These are phyloP conservation scores for Hyperoplus lanceolatus DNA, from an alignment of 2,797 vertebrate species.

Conservation along the genomic window DNA sequence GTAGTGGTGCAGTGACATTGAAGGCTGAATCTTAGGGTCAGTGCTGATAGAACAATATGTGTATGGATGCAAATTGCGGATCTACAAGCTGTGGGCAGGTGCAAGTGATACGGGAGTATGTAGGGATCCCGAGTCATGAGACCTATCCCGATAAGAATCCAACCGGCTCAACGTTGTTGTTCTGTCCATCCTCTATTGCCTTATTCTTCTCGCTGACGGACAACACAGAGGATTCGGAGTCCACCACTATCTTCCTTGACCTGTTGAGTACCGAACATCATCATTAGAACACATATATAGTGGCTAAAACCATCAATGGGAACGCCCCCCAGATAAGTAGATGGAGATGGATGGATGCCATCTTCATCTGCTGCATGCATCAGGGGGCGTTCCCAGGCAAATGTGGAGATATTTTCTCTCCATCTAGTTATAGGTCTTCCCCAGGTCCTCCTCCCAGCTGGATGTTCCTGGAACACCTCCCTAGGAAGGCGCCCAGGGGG, in stretches of 20 bases:
- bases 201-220: conserved; percentile 82
- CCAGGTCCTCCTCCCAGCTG: too few species aligned
- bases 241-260: conserved; percentile 80
- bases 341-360: too few species aligned
- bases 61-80: conserved; percentile 54
- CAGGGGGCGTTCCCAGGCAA: too few species aligned
- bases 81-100: conserved; percentile 68
- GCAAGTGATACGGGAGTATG: conserved; percentile 35
- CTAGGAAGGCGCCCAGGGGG: too few species aligned
- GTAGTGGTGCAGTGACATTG: conserved; percentile 39
- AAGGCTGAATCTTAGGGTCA: conserved; percentile 41
- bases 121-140: conserved; percentile 2
- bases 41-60: conserved; percentile 47
- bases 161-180: conserved; percentile 82
- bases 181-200: conserved; percentile 87
- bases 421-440: too few species aligned
- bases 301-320: too few species aligned
- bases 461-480: too few species aligned
- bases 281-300: not conserved
- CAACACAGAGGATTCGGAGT: conserved; percentile 74
- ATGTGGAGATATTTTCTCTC: too few species aligned
- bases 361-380: too few species aligned
- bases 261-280: conserved; percentile 72
- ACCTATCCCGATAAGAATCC: conserved; percentile 80
- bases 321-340: too few species aligned